Evolutionary conservation across 2,888 invertebrate species (phyloP), one percentile per base, ranked within the genome.

Genomic region (Ecliptopera silaceata): DNA sequence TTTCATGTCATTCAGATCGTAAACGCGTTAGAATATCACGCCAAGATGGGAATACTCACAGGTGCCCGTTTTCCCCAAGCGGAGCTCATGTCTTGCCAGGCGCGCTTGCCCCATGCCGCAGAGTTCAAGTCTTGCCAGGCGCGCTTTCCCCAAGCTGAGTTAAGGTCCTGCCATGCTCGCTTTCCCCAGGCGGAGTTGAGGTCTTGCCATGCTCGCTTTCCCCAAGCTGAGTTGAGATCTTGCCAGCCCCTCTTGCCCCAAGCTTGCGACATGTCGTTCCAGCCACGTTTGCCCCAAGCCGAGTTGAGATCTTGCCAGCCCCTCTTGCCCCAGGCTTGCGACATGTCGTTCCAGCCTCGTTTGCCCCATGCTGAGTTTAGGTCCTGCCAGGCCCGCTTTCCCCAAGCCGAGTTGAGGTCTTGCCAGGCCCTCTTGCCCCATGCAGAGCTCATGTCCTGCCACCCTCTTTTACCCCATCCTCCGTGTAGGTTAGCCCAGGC

Each of bases 161-260:
- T 87, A 72, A 92, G 77, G 68, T 92, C 92, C 64, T 92, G 89
- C 94, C 93, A 94, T 13, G 85, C 93, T 26, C 93, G 80, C 71
- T 94, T 94, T 29, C 93, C 93, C 93, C 93, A 93, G 6, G 89
- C 88, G 4, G 77, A 83, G 69, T 89, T 90, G 32, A 92, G 74
- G 65, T 91, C 92, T 66, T 92, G 91, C 93, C 93, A 93, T n/a
- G 89, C 93, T 17, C 93, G 82, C 69, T 94, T 94, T 45, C 93
- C 93, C 91, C 92, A 92, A 55, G 88, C 89, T 0, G 83, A 80
- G 69, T 87, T 86, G 61, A 93, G 77, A 65, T 92, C 92, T 66
- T 92, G 91, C 93, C 93, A 94, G 17, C 89, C 93, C 20, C 93
- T 83, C 69, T 94, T 94, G 41, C 93, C 93, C 92, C 92, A 92